phyloP scores from a whole-genome alignment of 2,888 invertebrate genomes.

The Thyatira batis region DNA sequence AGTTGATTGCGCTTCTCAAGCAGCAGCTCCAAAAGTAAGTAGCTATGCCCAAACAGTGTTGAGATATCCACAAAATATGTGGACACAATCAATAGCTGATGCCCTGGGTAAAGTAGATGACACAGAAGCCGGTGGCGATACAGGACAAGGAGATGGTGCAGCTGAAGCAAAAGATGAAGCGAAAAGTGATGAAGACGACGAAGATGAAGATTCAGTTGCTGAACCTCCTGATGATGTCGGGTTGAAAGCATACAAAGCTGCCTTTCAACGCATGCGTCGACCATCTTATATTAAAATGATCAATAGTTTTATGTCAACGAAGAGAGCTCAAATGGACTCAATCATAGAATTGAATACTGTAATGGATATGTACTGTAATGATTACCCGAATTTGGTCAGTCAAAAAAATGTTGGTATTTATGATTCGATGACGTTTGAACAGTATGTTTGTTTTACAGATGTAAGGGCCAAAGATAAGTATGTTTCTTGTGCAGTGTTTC shows the following conservation, averaged over 20 bases:
- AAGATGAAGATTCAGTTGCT: conserved; percentile 32
- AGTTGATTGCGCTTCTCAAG: conserved; percentile 83
- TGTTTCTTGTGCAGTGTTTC: conserved; percentile 86
- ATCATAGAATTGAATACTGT: conserved; percentile 72
- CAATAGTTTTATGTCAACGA: conserved; percentile 51
- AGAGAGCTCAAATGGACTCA: conserved; percentile 53
- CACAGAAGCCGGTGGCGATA: conserved; percentile 55
- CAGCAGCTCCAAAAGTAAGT: conserved; percentile 68
- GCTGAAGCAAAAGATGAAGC: conserved; percentile 25
- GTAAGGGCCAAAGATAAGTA: conserved; percentile 85
- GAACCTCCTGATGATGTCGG: conserved; percentile 56
- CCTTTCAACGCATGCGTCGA: conserved; percentile 58
- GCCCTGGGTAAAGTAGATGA: conserved; percentile 51
- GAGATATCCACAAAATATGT: conserved; percentile 85
- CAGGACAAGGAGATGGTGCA: conserved; percentile 32
- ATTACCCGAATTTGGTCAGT: conserved; percentile 79
- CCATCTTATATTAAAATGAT: conserved; percentile 64
- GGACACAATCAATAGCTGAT: conserved; percentile 84
- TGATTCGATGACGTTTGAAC: conserved; percentile 67
- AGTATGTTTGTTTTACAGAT: conserved; percentile 85
- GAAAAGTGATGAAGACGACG: conserved; percentile 49
- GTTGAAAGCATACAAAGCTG: conserved; percentile 52
- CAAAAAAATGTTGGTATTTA: conserved; percentile 54
- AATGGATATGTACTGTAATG: conserved; percentile 84
- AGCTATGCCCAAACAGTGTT: conserved; percentile 86